Evolutionary conservation across 2,888 invertebrate species (phyloP).

Genomic region (Deroplatys truncata): DNA sequence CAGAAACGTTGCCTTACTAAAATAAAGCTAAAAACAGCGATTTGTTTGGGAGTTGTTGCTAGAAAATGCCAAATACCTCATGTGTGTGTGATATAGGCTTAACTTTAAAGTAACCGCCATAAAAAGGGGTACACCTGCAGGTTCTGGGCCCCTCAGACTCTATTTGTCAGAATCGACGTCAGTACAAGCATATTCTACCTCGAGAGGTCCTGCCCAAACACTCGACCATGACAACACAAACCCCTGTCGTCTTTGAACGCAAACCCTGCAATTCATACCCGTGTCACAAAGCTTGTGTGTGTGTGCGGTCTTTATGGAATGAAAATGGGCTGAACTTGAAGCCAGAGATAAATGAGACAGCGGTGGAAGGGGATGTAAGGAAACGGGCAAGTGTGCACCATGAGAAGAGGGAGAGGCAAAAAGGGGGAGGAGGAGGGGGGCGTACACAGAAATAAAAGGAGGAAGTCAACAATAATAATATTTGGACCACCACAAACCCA

Average conservation of each 20-base stretch:
- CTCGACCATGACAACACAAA: background rate
- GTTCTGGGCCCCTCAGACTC: background rate
- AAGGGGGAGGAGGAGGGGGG: background rate
- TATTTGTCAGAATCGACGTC: background rate
- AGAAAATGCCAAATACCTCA: too few relatives aligned
- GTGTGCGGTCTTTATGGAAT: constrained; percentile 1
- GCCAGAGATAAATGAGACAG: background rate
- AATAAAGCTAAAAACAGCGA: too few relatives aligned
- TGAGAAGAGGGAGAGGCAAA: background rate
- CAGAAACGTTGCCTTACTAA: too few relatives aligned
- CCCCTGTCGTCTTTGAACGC: background rate
- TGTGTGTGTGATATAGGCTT: too few relatives aligned
- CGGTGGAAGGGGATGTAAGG: background rate
- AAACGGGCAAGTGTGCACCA: background rate
- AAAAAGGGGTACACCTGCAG: background rate
- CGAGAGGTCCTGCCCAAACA: background rate
- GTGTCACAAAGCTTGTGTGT: background rate
- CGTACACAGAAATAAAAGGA: background rate
- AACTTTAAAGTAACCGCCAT: background rate
- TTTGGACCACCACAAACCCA: constrained; percentile 9
- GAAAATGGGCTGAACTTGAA: background rate
- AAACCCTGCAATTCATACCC: background rate
- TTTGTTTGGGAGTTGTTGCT: too few relatives aligned
- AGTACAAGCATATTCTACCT: background rate
- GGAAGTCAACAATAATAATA: constrained; percentile 17